Percentiles rank a stretch among this genome's conserved stretches.
These are phyloP conservation scores for Rhinatrema bivittatum DNA, from an alignment of 2,797 vertebrate species.

Conservation along the genomic window DNA sequence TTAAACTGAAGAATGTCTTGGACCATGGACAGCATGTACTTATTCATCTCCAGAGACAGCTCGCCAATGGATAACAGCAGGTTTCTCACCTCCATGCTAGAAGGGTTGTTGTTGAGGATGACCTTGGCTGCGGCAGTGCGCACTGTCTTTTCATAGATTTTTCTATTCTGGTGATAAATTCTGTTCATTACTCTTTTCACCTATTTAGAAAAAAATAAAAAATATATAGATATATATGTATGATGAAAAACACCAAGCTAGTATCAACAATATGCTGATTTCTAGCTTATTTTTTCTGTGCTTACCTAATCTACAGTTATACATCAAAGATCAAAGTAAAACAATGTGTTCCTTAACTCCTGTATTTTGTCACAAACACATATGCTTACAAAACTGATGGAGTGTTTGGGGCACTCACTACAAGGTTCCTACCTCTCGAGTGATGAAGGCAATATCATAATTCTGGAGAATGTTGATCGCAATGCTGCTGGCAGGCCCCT, in stretches of 20 bases:
- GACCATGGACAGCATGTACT: constrained; percentile 92
- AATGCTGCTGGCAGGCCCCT: constrained; percentile 73
- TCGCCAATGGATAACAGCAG: constrained; percentile 89
- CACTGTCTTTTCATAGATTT: constrained; percentile 85
- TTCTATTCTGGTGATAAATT: constrained; percentile 89
- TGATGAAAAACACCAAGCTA: not conserved
- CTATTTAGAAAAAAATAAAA: constrained; percentile 54
- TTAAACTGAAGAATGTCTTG: constrained; percentile 84
- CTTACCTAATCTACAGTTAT: not conserved
- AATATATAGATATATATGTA: not conserved
- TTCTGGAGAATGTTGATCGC: constrained; percentile 78
- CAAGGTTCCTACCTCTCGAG: constrained; percentile 72
- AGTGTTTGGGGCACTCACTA: too few species aligned
- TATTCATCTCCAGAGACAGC: constrained; percentile 90
- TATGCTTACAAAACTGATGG: too few species aligned
- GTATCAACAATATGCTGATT: too few species aligned
- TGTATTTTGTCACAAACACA: too few species aligned
- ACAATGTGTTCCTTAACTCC: too few species aligned
- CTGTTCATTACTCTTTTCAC: constrained; percentile 84
- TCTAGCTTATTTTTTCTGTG: too few species aligned
- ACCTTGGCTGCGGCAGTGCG: constrained; percentile 78
- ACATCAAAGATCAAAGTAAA: not conserved
- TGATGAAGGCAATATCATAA: constrained; percentile 71
- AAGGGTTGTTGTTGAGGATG: constrained; percentile 78
- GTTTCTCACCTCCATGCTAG: constrained; percentile 88